phyloP scores from a whole-genome alignment of 2,888 invertebrate genomes.

The Omphaloscelis lunosa region DNA sequence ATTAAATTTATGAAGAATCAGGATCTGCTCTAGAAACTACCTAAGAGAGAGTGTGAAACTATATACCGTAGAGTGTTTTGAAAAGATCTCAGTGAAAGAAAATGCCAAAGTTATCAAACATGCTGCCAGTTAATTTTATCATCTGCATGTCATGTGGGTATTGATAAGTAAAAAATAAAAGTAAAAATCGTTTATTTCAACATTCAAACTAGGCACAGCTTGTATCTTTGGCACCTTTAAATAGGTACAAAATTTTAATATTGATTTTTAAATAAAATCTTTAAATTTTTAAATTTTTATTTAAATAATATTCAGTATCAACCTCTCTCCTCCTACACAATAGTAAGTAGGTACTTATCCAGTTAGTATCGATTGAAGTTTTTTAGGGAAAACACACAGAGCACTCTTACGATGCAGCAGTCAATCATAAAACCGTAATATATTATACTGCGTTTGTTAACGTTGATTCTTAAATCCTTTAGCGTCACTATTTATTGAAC shows the following conservation, averaged over 20 bases:
- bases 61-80: background rate
- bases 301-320: background rate
- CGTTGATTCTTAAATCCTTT: constrained; percentile 11
- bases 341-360: too few relatives aligned
- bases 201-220: too few relatives aligned
- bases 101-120: background rate
- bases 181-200: too few relatives aligned
- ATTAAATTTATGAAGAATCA: too few relatives aligned
- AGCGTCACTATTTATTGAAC: constrained; percentile 24
- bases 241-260: too few relatives aligned
- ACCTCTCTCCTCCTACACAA: background rate
- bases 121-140: constrained; percentile 2
- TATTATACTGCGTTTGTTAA: background rate
- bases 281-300: background rate
- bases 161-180: background rate
- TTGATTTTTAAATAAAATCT: too few relatives aligned
- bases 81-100: background rate
- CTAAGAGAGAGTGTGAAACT: background rate
- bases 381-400: background rate
- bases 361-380: background rate
- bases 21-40: background rate
- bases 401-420: background rate
- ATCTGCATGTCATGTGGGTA: constrained; percentile 33
- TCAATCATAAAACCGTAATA: constrained; percentile 5
- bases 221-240: too few relatives aligned